Base-by-base conservation (phyloP, 2,797 vertebrate genomes). In the Manis pentadactyla region DNA sequence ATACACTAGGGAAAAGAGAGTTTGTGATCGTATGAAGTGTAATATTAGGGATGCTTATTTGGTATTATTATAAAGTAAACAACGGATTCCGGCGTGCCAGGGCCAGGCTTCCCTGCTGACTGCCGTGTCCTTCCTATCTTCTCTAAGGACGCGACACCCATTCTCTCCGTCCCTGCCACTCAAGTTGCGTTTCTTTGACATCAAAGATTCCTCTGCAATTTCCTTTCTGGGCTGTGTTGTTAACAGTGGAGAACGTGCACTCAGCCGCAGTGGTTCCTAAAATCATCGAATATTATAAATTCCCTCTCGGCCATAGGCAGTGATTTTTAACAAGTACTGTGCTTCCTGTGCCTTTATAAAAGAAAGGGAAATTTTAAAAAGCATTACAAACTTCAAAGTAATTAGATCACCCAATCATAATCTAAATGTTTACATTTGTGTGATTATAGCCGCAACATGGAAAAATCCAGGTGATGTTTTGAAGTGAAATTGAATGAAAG, bases 201-300 rank as follows among this genome's bases (percentile, higher is more conserved):
- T 98, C 98, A 98, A 97, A 98, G 97, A 39, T 88, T 14, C 0
- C 81, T 92, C 82, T 19, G 73, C 15, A 63, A 17, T 57, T 92
- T 95, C 95, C 86, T 77, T 39, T 78, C 93, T 34, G 3, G 61
- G 27, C 66, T 86, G 25, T 18, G 49, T 55, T 5, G 27, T 69
- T 14, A 21, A 46, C 31, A 14, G 57, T 2, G 66, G 74, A 64
- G 86, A 79, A 46, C 19, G n/a, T 9, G 27, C 31, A 10, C n/a
- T 63, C 29, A 3, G 84, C 51, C 39, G 55, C 13, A 1, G 59
- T 9, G 46, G 53, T 15, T 39, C 59, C 92, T 42, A 0, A 55
- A 86, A 81, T 82, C 53, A 27, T 78, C 57, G 64, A 42, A 53
- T 19, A 42, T 61, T 18, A 29, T 51, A 13, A 68, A 61, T 31